Percentiles rank a stretch among this genome's conserved stretches.
Conservation (phyloP, 2,797 vertebrate genomes). For the Australoheros facetus region DNA sequence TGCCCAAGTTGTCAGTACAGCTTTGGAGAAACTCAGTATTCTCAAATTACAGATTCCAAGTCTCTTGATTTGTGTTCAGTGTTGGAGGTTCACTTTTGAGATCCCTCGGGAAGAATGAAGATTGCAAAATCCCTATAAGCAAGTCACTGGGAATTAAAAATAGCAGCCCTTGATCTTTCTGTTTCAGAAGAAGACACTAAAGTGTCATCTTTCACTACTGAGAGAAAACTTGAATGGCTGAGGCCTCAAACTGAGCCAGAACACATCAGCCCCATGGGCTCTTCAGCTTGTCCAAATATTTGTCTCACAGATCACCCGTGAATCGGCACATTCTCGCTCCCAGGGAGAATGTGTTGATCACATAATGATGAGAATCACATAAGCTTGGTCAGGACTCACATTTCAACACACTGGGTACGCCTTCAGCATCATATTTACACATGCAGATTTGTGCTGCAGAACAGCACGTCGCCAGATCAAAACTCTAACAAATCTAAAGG, state of each 20-base stretch:
- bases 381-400: not conserved
- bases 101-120: not conserved
- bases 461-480: not conserved
- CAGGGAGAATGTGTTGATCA: constrained; percentile 1
- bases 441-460: not conserved
- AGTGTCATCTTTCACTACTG: not conserved
- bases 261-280: not conserved
- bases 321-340: constrained; percentile 6
- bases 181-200: not conserved
- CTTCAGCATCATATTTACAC: not conserved
- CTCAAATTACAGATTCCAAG: not conserved
- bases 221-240: not conserved
- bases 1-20: not conserved
- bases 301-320: constrained; percentile 26
- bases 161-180: not conserved
- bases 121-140: not conserved
- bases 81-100: not conserved
- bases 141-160: not conserved
- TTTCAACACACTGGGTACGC: not conserved
- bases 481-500: not conserved
- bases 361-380: not conserved
- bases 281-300: constrained; percentile 40
- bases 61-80: not conserved
- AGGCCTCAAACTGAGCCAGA: not conserved
- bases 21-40: not conserved